Conservation (phyloP, 2,888 invertebrate genomes). For the Calephelis perditalis region DNA sequence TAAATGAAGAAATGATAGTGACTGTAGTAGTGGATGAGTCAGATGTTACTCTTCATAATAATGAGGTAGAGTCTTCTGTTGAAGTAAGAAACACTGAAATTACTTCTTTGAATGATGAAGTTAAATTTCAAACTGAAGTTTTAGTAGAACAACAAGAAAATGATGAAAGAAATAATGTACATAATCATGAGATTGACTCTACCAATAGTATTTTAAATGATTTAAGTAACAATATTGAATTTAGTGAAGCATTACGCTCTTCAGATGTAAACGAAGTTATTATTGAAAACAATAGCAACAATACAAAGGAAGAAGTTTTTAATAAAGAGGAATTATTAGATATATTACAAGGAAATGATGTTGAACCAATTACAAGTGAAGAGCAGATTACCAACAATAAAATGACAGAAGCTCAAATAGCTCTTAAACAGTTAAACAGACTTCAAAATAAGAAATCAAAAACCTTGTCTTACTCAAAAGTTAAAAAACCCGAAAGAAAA, state of each 20-base stretch:
- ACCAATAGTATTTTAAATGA: constrained; percentile 51
- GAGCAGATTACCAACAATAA: constrained; percentile 13
- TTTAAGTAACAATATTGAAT: constrained; percentile 58
- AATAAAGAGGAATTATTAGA: constrained; percentile 69
- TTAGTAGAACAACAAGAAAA: constrained; percentile 56
- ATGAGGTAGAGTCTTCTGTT: constrained; percentile 26
- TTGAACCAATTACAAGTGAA: constrained; percentile 32
- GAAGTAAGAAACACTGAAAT: constrained; percentile 26
- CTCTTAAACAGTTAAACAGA: constrained; percentile 57
- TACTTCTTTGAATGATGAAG: constrained; percentile 20
- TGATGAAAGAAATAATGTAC: constrained; percentile 38
- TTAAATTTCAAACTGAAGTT: constrained; percentile 60
- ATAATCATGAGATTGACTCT: constrained; percentile 30
- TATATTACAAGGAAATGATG: constrained; percentile 66
- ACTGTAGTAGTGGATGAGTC: constrained; percentile 19
- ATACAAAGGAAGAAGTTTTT: constrained; percentile 56
- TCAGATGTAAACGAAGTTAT: constrained; percentile 44
- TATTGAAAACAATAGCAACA: constrained; percentile 58
- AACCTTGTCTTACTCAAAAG: constrained; percentile 24
- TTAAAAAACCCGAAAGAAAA: constrained; percentile 30
- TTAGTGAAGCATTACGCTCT: constrained; percentile 60
- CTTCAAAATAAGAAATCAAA: constrained; percentile 38
- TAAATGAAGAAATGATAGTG: constrained; percentile 16
- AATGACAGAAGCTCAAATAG: constrained; percentile 50
- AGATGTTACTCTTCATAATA: constrained; percentile 29